These are phyloP conservation scores for Caenorhabditis becei DNA, from an alignment of 2,888 invertebrate species.

Conservation along the genomic window DNA sequence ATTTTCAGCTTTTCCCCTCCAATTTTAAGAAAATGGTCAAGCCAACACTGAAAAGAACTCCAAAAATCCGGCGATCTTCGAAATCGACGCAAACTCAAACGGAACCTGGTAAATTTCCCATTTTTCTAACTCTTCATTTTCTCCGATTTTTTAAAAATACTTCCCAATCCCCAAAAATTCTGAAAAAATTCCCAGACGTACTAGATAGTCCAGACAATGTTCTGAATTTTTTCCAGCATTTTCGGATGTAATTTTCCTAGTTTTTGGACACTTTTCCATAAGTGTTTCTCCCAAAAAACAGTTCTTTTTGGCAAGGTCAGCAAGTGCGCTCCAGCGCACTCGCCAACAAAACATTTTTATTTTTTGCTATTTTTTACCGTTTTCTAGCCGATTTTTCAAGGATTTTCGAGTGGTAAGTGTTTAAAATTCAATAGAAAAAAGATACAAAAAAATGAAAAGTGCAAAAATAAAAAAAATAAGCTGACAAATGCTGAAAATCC, in stretches of 20 bases:
- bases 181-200: background rate
- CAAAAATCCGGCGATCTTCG: background rate
- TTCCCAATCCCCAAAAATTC: background rate
- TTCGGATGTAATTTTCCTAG: background rate
- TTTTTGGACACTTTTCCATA: background rate
- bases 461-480: background rate
- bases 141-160: no score
- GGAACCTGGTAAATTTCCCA: background rate
- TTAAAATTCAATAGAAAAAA: background rate
- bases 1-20: no score
- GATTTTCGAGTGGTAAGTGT: background rate
- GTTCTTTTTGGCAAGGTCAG: background rate
- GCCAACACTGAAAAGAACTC: no score
- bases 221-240: background rate
- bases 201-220: background rate
- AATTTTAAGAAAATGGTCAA: background rate
- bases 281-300: background rate
- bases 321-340: slow-evolving; percentile 33
- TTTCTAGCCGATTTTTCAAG: slow-evolving; percentile 6
- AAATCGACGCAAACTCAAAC: background rate
- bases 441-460: background rate
- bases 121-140: no score
- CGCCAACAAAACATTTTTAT: slow-evolving; percentile 36
- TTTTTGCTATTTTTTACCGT: background rate
- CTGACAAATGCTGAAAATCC: background rate